These are phyloP conservation scores for Metopia argyrocephala DNA, from an alignment of 2,888 invertebrate genomes.

Conservation along the genomic window DNA sequence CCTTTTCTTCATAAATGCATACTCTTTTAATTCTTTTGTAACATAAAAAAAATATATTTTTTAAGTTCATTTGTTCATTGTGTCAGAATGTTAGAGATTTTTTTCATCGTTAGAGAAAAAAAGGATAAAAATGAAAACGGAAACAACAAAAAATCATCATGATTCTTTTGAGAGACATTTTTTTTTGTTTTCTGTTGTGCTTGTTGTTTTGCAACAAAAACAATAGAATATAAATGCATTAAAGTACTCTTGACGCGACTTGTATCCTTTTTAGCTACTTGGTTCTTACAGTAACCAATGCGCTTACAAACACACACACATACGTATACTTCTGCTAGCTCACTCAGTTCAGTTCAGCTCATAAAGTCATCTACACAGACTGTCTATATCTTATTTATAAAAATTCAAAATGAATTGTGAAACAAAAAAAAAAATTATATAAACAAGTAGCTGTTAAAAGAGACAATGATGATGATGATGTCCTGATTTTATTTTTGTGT, in stretches of 20 bases:
- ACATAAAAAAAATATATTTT: slow-evolving; percentile 48
- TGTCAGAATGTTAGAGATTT: slow-evolving; percentile 51
- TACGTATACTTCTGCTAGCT: slow-evolving; percentile 43
- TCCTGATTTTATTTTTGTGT: slow-evolving; percentile 52
- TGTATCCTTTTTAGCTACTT: slow-evolving; percentile 63
- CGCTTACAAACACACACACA: slow-evolving; percentile 31
- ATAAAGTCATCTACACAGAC: too few species aligned
- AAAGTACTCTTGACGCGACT: slow-evolving; percentile 64
- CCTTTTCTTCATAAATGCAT: slow-evolving; percentile 24
- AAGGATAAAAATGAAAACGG: slow-evolving; percentile 53
- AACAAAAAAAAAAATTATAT: slow-evolving; percentile 35
- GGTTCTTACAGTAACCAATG: slow-evolving; percentile 55
- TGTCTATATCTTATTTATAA: neutral
- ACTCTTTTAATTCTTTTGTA: slow-evolving; percentile 17
- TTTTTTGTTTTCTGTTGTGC: neutral
- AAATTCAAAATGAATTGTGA: slow-evolving; percentile 21
- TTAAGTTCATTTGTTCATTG: slow-evolving; percentile 64
- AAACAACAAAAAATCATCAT: slow-evolving; percentile 63
- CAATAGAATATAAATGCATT: slow-evolving; percentile 63
- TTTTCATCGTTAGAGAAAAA: slow-evolving; percentile 1
- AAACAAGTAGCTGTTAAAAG: slow-evolving; percentile 62
- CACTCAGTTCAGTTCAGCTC: too few species aligned
- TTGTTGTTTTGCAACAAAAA: slow-evolving; percentile 46
- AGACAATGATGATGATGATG: slow-evolving; percentile 61
- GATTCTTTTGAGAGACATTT: slow-evolving; percentile 50